Conservation (phyloP, 2,797 vertebrate species). For the Scyliorhinus canicula region DNA sequence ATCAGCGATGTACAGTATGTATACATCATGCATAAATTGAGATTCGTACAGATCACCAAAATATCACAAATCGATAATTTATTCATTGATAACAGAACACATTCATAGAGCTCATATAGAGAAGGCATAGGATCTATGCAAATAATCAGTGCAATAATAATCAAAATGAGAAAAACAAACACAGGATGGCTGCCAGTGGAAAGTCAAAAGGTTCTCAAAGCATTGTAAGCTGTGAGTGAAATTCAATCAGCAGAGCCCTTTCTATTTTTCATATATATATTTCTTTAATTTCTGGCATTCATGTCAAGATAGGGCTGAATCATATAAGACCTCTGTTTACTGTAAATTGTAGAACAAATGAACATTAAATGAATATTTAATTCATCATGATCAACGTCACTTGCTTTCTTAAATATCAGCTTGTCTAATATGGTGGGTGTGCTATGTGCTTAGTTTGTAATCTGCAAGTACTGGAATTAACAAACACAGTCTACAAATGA, state of each 20-base stretch:
- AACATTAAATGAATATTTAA: not conserved
- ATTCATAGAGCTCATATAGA: not conserved
- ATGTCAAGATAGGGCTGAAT: not conserved
- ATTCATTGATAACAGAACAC: not conserved
- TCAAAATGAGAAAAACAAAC: not conserved
- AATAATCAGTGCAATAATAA: not conserved
- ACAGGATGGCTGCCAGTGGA: not conserved
- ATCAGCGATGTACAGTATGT: not conserved
- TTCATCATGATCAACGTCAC: not conserved
- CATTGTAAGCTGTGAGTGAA: not conserved
- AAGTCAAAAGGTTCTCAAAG: not conserved
- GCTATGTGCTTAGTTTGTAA: not conserved
- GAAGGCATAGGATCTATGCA: not conserved
- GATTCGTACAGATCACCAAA: not conserved
- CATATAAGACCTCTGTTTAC: not conserved
- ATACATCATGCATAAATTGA: not conserved
- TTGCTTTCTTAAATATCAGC: constrained; percentile 13
- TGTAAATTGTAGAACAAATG: not conserved
- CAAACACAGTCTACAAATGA: not conserved
- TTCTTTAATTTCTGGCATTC: not conserved
- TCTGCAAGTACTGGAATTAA: not conserved
- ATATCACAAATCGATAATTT: not conserved
- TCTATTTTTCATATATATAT: not conserved
- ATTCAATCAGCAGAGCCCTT: not conserved
- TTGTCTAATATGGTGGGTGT: not conserved